Evolutionary conservation across 2,888 invertebrate genomes (phyloP).

Genomic region (Papilio gigon): DNA sequence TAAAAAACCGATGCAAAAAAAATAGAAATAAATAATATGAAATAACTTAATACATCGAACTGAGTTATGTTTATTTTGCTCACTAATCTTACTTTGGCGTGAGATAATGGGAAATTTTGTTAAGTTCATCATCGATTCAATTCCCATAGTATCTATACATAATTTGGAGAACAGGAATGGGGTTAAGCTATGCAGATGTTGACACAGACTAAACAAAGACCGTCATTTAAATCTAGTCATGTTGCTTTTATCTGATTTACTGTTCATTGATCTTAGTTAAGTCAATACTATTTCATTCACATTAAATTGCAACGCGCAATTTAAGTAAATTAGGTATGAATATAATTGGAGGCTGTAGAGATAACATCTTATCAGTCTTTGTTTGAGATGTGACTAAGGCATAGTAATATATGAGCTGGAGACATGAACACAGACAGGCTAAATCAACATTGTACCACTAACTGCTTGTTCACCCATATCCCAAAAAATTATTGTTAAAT

Average conservation of each 20-base stretch:
- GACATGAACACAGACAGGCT: conserved; percentile 41
- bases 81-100: conserved; percentile 81
- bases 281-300: not conserved
- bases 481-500: not conserved
- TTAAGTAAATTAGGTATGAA: not conserved
- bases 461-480: conserved; percentile 17
- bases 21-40: conserved; percentile 69
- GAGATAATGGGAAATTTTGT: conserved; percentile 53
- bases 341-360: not conserved
- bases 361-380: conserved; percentile 2
- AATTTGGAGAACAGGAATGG: not conserved
- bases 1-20: conserved; percentile 75
- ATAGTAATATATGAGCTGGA: conserved; percentile 37
- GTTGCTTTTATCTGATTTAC: not conserved
- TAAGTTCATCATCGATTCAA: not conserved
- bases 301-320: not conserved
- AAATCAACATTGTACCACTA: conserved; percentile 48
- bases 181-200: conserved; percentile 23
- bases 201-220: conserved; percentile 26
- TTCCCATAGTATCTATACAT: not conserved
- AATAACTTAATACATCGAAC: conserved; percentile 43
- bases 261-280: not conserved
- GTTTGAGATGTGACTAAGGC: conserved; percentile 21
- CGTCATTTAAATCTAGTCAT: not conserved
- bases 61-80: conserved; percentile 54